Conservation (phyloP, 1,140 invertebrate genomes). For the Plodia interpunctella region DNA sequence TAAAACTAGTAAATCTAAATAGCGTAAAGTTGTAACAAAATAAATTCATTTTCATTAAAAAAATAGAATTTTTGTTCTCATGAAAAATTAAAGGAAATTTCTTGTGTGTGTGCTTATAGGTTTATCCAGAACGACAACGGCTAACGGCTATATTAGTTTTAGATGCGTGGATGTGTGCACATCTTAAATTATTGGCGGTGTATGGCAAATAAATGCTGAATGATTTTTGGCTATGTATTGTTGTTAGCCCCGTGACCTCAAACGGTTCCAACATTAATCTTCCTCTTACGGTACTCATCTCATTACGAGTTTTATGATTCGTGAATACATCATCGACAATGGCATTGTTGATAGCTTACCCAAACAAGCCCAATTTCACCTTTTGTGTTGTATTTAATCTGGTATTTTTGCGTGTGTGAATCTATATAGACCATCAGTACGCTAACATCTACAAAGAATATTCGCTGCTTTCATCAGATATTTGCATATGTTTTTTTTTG, state of each 20-base stretch:
- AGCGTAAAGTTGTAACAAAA: too few species aligned
- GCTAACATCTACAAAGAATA: too few species aligned
- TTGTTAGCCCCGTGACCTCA: slow-evolving; percentile 11
- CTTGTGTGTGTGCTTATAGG: too few species aligned
- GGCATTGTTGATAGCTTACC: background rate
- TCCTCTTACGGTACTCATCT: background rate
- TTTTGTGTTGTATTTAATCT: background rate
- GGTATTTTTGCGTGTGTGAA: background rate
- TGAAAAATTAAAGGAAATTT: too few species aligned
- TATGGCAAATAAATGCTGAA: background rate
- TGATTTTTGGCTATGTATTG: slow-evolving; percentile 11
- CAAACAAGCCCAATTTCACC: background rate
- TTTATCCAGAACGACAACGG: too few species aligned
- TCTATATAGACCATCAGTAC: too few species aligned
- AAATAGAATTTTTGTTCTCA: too few species aligned
- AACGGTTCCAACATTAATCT: slow-evolving; percentile 7
- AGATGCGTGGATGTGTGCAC: background rate
- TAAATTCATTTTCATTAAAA: too few species aligned
- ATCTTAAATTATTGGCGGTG: background rate
- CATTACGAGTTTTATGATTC: background rate
- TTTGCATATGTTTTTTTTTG: too few species aligned
- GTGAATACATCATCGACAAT: background rate
- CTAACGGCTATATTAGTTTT: too few species aligned
- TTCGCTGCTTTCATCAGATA: too few species aligned
- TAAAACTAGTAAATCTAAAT: too few species aligned